Base-by-base conservation (phyloP, 2,113 vertebrate species). In the Tragulus kanchil region DNA sequence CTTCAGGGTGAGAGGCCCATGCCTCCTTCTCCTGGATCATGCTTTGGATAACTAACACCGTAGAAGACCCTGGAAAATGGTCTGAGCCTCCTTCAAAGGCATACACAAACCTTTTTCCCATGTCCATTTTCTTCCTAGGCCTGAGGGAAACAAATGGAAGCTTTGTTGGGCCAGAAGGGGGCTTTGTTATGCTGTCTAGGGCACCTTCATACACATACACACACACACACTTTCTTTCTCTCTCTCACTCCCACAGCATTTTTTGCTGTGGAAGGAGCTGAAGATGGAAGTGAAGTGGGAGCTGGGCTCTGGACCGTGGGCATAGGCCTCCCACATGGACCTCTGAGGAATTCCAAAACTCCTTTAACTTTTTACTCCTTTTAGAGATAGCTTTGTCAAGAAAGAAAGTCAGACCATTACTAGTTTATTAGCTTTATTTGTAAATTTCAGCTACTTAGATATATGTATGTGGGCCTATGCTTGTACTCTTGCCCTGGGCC, bases 381-480 rank as follows among this genome's bases (percentile, higher is more conserved):
- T 61, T 79, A 19, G 42, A 89, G 61, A 17, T 26, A 7, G 17
- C 26, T 67, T 86, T 93, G 9, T 95, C 14, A 85, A 91, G 12
- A 78, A 95, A 71, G 54, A 52, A 84, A 88, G 50, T 7, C 58
- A 81, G 52, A 73, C 65, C n/a, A 73, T 64, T 7, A 52, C 12
- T 28, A 71, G 36, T 65, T 90, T 92, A 50, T 95, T 67, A 93
- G 23, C 83, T 82, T 54, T 4, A 58, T 81, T 82, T 75, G 45
- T 45, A 88, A 64, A 16, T 45, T 85, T 67, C 54, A 56, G 6
- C 45, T 87, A 8, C 69, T 58, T 84, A 45, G 19, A 87, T 26
- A 42, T 0, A 28, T 10, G 3, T 19, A 17, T 26, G 0, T 28
- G 13, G 48, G 31, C 13, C 14, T 82, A 16, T 56, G 31, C 36